Base-by-base conservation (phyloP, 2,888 invertebrate species). In the Melipona beecheii region DNA sequence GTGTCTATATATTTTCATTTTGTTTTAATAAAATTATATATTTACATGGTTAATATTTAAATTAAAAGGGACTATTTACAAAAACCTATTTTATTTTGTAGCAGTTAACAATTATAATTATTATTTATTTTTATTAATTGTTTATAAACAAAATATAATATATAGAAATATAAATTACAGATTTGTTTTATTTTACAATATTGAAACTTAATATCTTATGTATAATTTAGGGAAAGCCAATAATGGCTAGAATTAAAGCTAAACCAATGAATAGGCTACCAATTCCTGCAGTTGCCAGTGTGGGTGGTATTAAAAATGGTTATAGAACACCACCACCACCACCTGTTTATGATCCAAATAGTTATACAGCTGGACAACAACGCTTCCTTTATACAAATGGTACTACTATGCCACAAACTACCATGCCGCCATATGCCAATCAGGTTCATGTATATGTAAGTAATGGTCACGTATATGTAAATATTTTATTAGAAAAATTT, bases 231-330 rank as follows among this genome's bases (percentile, higher is more conserved):
- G 97, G 97, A 90, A 97, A 97, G 94, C 98, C 97, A 84, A 98
- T 98, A 90, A 97, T 97, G 97, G 98, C 98, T 66, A 95, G 98
- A 90, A 98, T 98, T 91, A 98, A 98, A 95, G 97, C 98, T 88
- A 97, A 97, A 94, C 97, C 97, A 86, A 97, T 96, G 95, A 96
- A 96, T 94, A 96, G 96, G 95, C 95, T 96, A 93, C 96, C 96
- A 66, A 95, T 96, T 88, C 95, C 96, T 70, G 95, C 95, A 78
- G 94, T 94, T 24, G 91, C 95, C 87, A 93, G 92, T 84, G 94
- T 94, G 82, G 93, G 94, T 91, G 94, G 94, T 78, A 95, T 96
- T 79, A 97, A 97, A 93, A 97, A 97, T 94, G 97, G 97, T 81
- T 97, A 95, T 92, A 95, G 96, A 91, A 95, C 96, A 80, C 96